Base-by-base conservation (phyloP, 1,140 invertebrate species). In the Drosophila nasuta region DNA sequence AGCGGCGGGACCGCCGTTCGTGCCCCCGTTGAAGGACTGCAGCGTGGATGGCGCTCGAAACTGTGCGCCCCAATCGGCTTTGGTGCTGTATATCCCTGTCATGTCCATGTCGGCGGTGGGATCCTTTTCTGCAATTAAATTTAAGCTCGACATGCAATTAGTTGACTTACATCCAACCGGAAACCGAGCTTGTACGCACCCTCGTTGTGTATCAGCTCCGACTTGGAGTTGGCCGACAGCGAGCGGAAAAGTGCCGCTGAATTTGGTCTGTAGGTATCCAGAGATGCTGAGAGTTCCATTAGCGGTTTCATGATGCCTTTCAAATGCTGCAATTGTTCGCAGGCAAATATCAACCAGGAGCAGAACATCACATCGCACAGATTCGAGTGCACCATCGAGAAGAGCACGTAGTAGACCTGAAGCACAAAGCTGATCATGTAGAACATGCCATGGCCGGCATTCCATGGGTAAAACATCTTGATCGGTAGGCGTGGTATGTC, bases 231-330 rank as follows among this genome's bases (percentile, higher is more conserved):
- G 33, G 94, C 94, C 64, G 95, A 95, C 7, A 94, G 83, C 3
- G 94, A 94, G 60, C 95, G 92, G 83, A 97, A 97, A 7, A 97
- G 92, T 43, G 97, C 96, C 3, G 95, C 95, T 35, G 96, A 96
- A 83, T 97, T 96, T 0, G 96, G 96, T 13, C 96, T 94, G 75
- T 96, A 96, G 0, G 96, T 96, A 77, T 97, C 96, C 71, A 97
- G 91, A 0, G 96, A 95, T 1, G 96, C 96, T 13, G 96, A 97
- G 0, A 97, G 93, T 80, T 97, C 96, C 95, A 97, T 97, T 20
- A 97, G 90, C 0, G 96, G 96, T 75, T 96, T 96, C 95, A 97
- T 95, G 46, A 97, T 97, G 49, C 96, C 95, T 64, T 97, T 97
- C 5, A 97, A 91, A 93, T 97, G 96, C 83, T 96, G 95, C 8